Conservation (phyloP, 2,797 vertebrate species). For the Phoeniculus purpureus region DNA sequence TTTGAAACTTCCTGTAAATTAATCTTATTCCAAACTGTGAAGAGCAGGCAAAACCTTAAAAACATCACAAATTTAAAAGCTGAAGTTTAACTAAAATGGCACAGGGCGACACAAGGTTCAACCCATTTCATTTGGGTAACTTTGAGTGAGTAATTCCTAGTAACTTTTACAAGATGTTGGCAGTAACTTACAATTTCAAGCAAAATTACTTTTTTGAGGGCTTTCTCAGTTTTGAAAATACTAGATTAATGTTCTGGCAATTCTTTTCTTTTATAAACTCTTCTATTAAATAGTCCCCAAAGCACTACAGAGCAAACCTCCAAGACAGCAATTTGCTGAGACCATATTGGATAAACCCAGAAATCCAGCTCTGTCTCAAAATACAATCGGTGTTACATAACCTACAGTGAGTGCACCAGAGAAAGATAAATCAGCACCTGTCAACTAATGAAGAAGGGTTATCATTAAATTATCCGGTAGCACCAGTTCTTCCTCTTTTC, state of each 20-base stretch:
- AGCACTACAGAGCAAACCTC: not conserved
- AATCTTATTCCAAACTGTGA: not conserved
- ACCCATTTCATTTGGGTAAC: not conserved
- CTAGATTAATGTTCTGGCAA: not conserved
- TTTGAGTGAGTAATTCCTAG: not conserved
- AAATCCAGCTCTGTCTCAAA: conserved; percentile 11
- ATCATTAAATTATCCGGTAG: conserved; percentile 19
- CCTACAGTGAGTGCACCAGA: not conserved
- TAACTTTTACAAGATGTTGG: not conserved
- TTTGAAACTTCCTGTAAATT: conserved; percentile 1
- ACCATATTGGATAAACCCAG: conserved; percentile 10
- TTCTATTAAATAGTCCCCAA: not conserved
- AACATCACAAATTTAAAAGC: not conserved
- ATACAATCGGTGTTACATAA: conserved; percentile 11
- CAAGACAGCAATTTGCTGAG: not conserved
- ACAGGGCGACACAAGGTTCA: not conserved
- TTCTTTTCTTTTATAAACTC: not conserved
- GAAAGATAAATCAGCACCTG: conserved; percentile 42
- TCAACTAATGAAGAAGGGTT: conserved; percentile 14
- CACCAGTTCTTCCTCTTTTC: not conserved
- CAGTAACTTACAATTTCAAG: not conserved
- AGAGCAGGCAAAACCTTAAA: not conserved
- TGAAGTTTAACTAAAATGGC: not conserved
- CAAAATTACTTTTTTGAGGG: not conserved
- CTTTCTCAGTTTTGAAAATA: not conserved